A percentile compares a stretch with the other conserved stretches of the same genome.
These are phyloP conservation scores for cat (Felis catus) DNA, from an alignment of 2,113 vertebrate genomes.

Conservation along the genomic window F.catus_Fca126_mat1.0 CM031414.1:99735501-99736000, in stretches of 20 bases:
- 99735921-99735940: background rate
- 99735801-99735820: background rate
- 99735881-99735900: background rate
- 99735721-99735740: background rate
- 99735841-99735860: background rate
- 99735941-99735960: background rate
- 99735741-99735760: conserved; percentile 43
- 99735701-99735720: background rate
- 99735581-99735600: background rate
- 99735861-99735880: background rate
- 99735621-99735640: background rate
- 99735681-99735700: background rate
- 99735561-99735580: background rate
- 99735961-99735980: background rate
- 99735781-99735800: background rate
- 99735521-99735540: background rate
- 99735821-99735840: background rate
- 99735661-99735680: background rate
- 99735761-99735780: conserved; percentile 2
- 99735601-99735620: background rate
- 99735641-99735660: background rate
- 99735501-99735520: background rate
- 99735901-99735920: background rate
- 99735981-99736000: background rate
- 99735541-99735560: background rate